These are phyloP conservation scores for Bambusicola thoracicus DNA, from an alignment of 2,113 vertebrate genomes.

Conservation along the genomic window DNA sequence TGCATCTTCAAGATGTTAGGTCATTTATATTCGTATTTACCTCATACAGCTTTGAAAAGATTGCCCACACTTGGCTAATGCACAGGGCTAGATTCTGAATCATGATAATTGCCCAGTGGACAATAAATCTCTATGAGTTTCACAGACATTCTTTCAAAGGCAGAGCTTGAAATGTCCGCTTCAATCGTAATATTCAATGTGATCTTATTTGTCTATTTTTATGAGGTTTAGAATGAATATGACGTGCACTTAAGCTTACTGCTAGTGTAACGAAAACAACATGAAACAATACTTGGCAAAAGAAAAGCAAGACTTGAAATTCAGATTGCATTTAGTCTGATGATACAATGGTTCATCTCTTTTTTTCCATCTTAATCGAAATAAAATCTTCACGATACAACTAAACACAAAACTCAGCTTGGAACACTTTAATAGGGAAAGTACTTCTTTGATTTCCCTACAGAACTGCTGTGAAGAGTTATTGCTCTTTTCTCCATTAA, in stretches of 20 bases:
- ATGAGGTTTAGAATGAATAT: background rate
- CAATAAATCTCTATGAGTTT: background rate
- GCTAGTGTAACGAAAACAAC: background rate
- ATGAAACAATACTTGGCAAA: background rate
- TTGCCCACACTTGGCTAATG: background rate
- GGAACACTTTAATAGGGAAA: background rate
- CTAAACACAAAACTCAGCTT: background rate
- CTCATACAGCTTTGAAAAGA: background rate
- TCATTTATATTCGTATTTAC: background rate
- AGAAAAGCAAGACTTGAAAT: background rate
- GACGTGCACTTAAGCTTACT: background rate
- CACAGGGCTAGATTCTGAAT: background rate
- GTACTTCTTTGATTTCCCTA: constrained; percentile 1
- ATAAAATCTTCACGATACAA: background rate
- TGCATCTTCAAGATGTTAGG: background rate
- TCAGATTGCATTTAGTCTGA: background rate
- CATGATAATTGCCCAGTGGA: background rate
- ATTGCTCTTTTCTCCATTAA: background rate
- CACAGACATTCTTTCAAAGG: background rate
- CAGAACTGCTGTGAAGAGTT: background rate
- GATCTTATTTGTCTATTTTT: background rate
- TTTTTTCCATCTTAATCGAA: background rate
- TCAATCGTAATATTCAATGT: background rate
- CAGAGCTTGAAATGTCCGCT: background rate
- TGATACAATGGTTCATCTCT: background rate